Base-by-base conservation (phyloP, 2,113 vertebrate species). In the Emydura subglobosa region DNA sequence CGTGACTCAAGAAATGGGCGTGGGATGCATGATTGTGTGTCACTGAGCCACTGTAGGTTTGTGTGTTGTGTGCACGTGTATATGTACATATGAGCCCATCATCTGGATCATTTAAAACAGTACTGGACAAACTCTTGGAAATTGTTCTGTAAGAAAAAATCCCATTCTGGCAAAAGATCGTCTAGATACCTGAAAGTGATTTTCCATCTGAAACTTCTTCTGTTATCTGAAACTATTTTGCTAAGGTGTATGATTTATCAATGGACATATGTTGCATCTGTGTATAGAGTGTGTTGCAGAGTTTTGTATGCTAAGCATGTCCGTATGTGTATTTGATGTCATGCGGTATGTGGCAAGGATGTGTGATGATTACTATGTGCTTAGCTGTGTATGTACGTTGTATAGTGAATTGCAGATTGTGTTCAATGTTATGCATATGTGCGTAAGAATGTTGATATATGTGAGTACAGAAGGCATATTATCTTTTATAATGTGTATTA, bases 391-490 rank as follows among this genome's bases (percentile, higher is more conserved):
- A 78, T 16, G 2, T 12, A 78, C 61, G 1, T 74, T 79, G 4
- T 5, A 1, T 0, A 1, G 10, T 5, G 31, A 34, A 1, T 39
- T 53, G 4, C 49, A 47, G 72, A 10, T 25, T 8, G 25, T 3
- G 39, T 55, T 0, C 1, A 0, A 1, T 11, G 6, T 14, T 19
- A 76, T 27, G 42, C 42, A 47, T 44, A 27, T 4, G 80, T 11
- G 78, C 17, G 24, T 21, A 87, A 13, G 34, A 76, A 21, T 0
- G 1, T 49, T 54, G 21, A 68, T 2, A 1, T 25, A 0, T 24
- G 42, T 4, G 11, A 76, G 11, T 44, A 1, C 19, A 21, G 24
- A 76, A 76, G 21, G 34, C 39, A 76, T 25, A 44, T 76, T 24
- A 76, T 76, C 39, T 44, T 76, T 76, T 76, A 68, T 21, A 21